Evolutionary conservation across 92 coral and sea anemone genomes (phyloP).

Genomic region (Paramuricea clavata): DNA sequence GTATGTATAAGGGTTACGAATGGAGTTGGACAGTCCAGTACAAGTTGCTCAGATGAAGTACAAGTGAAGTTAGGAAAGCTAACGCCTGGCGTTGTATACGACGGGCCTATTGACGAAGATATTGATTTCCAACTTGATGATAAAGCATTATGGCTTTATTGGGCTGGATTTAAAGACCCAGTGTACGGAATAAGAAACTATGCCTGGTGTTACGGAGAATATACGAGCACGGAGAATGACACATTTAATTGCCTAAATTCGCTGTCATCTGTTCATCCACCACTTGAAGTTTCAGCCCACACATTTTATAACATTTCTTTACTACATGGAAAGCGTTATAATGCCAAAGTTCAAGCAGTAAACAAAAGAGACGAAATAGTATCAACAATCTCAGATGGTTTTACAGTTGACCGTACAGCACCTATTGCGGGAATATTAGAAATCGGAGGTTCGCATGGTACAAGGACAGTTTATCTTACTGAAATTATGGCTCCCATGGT

Average conservation of each 20-base stretch:
- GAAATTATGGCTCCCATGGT: slow-evolving; percentile 78
- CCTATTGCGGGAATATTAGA: slow-evolving; percentile 71
- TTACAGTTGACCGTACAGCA: slow-evolving; percentile 86
- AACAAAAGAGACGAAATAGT: slow-evolving; percentile 81
- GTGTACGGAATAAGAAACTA: slow-evolving; percentile 76
- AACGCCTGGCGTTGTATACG: slow-evolving; percentile 82
- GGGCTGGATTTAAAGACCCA: slow-evolving; percentile 94
- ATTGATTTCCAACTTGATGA: slow-evolving; percentile 92
- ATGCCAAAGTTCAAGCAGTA: slow-evolving; percentile 80
- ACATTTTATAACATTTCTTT: slow-evolving; percentile 85
- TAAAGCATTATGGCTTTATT: slow-evolving; percentile 87
- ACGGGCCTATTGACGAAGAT: slow-evolving; percentile 78
- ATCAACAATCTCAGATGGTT: slow-evolving; percentile 85
- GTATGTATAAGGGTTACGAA: slow-evolving; percentile 87
- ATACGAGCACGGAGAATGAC: slow-evolving; percentile 46
- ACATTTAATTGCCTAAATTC: slow-evolving; percentile 62
- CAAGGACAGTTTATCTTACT: slow-evolving; percentile 68
- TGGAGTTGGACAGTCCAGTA: slow-evolving; percentile 83
- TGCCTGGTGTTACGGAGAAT: slow-evolving; percentile 87
- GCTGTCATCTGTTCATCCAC: slow-evolving; percentile 53
- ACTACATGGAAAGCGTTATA: slow-evolving; percentile 79
- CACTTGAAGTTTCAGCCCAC: slow-evolving; percentile 69
- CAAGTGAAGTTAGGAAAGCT: slow-evolving; percentile 75
- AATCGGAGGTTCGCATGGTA: slow-evolving; percentile 73
- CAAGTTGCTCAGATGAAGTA: slow-evolving; percentile 81